These are phyloP conservation scores for Lethenteron reissneri DNA, from an alignment of 2,113 vertebrate species.

Conservation along the genomic window DNA sequence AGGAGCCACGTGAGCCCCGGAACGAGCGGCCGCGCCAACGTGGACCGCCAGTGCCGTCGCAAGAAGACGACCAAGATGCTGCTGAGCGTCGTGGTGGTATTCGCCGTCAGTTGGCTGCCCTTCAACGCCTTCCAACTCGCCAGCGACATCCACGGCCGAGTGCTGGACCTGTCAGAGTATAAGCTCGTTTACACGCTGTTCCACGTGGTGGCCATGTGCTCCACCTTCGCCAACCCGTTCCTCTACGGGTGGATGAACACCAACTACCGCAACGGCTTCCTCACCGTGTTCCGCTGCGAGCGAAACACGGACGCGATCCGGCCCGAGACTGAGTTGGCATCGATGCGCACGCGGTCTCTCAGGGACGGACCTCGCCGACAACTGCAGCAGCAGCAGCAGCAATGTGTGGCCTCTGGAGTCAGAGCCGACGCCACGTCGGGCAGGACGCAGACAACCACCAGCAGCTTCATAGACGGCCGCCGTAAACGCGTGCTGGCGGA, in stretches of 20 bases:
- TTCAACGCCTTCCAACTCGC: constrained; percentile 71
- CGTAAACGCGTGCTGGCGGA: no score
- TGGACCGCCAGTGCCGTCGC: constrained; percentile 41
- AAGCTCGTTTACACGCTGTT: constrained; percentile 66
- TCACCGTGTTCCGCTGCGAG: constrained; percentile 44
- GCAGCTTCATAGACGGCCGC: no score
- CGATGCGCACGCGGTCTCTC: background rate
- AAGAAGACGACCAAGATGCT: constrained; percentile 80
- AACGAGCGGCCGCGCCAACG: constrained; percentile 29
- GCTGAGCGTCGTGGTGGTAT: constrained; percentile 62
- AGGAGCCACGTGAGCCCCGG: constrained; percentile 36
- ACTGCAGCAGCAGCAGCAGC: background rate
- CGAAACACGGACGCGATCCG: constrained; percentile 31
- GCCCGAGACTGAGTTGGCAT: constrained; percentile 14
- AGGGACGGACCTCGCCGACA: background rate
- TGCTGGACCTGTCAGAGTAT: constrained; percentile 52
- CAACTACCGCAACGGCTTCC: constrained; percentile 65
- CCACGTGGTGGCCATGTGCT: constrained; percentile 78
- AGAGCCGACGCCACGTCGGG: no score
- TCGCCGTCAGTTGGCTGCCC: constrained; percentile 69
- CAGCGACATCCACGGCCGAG: constrained; percentile 50
- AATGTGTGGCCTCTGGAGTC: no score
- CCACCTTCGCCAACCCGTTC: constrained; percentile 66
- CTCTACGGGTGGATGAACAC: constrained; percentile 92
- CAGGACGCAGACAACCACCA: no score